Conservation (phyloP, 2,888 invertebrate species). For the Epistrophe eligans region DNA sequence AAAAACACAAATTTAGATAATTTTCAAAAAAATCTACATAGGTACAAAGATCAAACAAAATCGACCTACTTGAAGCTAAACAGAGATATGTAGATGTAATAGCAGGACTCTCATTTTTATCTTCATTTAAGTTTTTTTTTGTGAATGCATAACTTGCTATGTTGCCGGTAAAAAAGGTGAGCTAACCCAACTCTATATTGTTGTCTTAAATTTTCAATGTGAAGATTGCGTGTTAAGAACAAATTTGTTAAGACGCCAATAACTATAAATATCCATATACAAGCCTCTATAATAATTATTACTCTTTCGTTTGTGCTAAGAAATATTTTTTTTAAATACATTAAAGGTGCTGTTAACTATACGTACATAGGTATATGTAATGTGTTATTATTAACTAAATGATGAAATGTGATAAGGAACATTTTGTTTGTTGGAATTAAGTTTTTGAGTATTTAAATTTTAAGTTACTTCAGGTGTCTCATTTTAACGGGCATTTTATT, state of each 20-base stretch:
- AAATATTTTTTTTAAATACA: background rate
- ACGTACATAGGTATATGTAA: background rate
- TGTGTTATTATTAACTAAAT: background rate
- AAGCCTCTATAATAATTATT: background rate
- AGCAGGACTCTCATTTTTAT: no score
- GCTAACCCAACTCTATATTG: no score
- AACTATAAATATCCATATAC: no score
- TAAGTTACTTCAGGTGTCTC: background rate
- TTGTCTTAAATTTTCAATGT: background rate
- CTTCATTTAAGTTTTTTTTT: no score
- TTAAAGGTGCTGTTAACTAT: background rate
- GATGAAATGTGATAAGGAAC: background rate
- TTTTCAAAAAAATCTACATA: no score
- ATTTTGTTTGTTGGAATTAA: background rate
- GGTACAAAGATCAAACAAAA: no score
- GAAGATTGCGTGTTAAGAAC: slow-evolving; percentile 11
- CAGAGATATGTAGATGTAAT: no score
- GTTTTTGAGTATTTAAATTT: background rate
- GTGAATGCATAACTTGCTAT: no score
- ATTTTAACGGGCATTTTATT: background rate
- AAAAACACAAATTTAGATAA: no score
- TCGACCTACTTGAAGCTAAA: no score
- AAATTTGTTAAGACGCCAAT: background rate
- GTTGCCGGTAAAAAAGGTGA: no score
- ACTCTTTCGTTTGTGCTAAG: background rate